Evolutionary conservation across 2,113 vertebrate species (phyloP), one percentile per base, ranked within the genome.

Genomic region (Ciconia maguari): DNA sequence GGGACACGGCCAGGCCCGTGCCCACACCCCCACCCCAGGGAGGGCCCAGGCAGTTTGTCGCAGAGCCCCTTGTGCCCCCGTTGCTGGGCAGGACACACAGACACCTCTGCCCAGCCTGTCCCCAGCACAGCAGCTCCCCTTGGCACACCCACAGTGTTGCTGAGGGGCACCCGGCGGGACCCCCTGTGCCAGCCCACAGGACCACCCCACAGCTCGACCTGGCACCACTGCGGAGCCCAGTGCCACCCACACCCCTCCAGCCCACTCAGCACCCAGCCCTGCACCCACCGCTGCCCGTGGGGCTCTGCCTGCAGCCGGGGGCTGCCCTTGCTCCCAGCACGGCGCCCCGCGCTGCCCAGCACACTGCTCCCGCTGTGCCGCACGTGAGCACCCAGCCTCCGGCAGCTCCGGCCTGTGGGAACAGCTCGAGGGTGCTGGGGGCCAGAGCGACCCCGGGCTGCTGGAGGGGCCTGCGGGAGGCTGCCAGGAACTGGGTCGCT

Each of bases 331-430:
- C 48, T 42, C 16, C 72, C 18, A 10, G 30, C 71, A 30, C 1
- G 7, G 71, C 52, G 16, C 22, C 58, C n/a, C 48, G 8, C 0
- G 0, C 17, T 1, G 0, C 17, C 49, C 17, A 2, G 11, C 7
- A 20, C 1, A 0, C 44, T 26, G 76, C 61, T 55, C 51, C 48
- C 1, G 1, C 25, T 1, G 0, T 5, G 61, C 79, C 2, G 1
- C 42, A 12, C 0, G 2, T 10, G 42, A 42, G 64, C 42, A 10
- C 68, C 29, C 1, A 0, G 32, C 25, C 51, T 14, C 27, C 1
- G 1, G 24, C 46, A 57, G 25, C 44, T 22, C 44, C 2, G 2
- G 34, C 38, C 51, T 4, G 0, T 0, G 2, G 60, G 24, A 61
- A 44, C 24, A 22, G 29, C 55, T 34, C 1, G 1, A 29, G 48